Evolutionary conservation across 2,113 vertebrate genomes (phyloP).

Genomic region (Erythrolamprus reginae): DNA sequence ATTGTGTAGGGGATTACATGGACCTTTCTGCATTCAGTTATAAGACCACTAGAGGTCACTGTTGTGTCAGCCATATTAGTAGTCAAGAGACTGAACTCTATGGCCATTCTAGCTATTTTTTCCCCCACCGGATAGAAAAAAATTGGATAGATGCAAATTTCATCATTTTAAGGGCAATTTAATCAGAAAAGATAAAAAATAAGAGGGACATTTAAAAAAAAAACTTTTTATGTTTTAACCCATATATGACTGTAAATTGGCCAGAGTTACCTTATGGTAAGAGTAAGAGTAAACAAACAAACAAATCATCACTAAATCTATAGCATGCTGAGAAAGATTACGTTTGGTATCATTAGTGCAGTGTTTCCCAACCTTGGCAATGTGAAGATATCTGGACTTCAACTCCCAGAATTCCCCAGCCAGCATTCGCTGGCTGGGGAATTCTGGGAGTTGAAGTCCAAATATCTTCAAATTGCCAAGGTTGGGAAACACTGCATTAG

Average conservation of each 20-base stretch:
- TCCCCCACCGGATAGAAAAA: neutral
- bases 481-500: no score
- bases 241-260: no score
- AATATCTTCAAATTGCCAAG: no score
- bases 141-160: neutral
- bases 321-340: neutral
- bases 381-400: no score
- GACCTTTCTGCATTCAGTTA: neutral
- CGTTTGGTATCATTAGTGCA: neutral
- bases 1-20: neutral
- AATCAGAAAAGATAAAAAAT: neutral
- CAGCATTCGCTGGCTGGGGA: no score
- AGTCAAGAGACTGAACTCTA: neutral
- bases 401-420: no score
- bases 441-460: no score
- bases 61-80: neutral
- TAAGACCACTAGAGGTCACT: constrained; percentile 3
- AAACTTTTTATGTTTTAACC: no score
- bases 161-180: neutral
- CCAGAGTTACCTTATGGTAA: no score
- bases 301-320: neutral
- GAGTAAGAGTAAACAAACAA: no score
- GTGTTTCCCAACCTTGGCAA: no score
- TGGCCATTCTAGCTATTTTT: neutral
- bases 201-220: neutral